Conservation (phyloP, 1,140 invertebrate genomes). For the Doryteuthis pealeii region DNA sequence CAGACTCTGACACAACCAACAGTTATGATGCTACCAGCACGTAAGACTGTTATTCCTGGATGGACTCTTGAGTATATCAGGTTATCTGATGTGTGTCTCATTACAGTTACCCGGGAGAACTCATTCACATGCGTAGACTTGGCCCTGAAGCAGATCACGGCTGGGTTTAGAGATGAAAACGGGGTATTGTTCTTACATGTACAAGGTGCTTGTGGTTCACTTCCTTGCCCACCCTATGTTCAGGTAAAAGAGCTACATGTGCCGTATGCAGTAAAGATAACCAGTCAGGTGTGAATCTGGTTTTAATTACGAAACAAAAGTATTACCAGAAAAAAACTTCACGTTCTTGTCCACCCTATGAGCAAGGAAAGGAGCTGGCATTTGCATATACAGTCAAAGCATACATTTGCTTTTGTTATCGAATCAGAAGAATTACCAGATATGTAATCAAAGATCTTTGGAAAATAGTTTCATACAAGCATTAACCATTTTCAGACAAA, state of each 20-base stretch:
- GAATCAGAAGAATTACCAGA: no score
- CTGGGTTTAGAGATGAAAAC: neutral
- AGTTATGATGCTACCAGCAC: no score
- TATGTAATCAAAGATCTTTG: no score
- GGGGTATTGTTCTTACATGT: slow-evolving; percentile 14
- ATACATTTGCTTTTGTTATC: slow-evolving; percentile 17
- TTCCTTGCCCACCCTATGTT: no score
- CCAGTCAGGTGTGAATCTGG: no score
- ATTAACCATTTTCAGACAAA: no score
- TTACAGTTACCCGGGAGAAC: neutral
- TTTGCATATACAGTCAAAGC: no score
- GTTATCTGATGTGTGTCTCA: slow-evolving; percentile 17
- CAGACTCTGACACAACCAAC: neutral
- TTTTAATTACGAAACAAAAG: no score
- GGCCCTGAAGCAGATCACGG: neutral
- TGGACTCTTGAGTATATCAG: slow-evolving; percentile 28
- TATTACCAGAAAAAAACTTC: no score
- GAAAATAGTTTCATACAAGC: no score
- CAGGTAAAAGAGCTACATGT: no score
- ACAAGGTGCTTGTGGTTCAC: neutral
- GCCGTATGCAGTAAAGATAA: no score
- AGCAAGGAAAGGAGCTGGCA: slow-evolving; percentile 2
- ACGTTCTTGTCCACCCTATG: slow-evolving; percentile 15
- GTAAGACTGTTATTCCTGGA: slow-evolving; percentile 25
- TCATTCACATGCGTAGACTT: slow-evolving; percentile 15